Evolutionary conservation across 2,888 invertebrate species (phyloP), one percentile per base, ranked within the genome.

Genomic region (Cephus pulcher): DNA sequence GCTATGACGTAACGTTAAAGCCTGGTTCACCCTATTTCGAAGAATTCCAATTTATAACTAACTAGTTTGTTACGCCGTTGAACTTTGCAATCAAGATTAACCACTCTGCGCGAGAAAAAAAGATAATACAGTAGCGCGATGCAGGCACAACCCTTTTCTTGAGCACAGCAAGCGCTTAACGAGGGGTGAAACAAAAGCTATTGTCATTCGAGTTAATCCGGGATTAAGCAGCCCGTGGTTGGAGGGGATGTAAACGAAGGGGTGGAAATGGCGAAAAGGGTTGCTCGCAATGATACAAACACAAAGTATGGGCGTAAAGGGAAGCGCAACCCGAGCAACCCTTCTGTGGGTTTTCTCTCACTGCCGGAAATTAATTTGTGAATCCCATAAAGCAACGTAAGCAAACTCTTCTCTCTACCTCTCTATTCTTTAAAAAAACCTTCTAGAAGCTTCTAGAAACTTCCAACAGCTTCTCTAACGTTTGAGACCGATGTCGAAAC

Each of bases 131-230:
- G 56, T 56, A 2, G 2, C 23, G 23, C 56, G 56, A 56, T 9
- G 23, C 23, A 23, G 40, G 23, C 15, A 9, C 15, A 23, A 56
- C 23, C 56, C 23, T 56, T 56, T 56, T 56, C 23, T 56, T 56
- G 9, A 56, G 9, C 56, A 23, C 2, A 23, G 56, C 56, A 23
- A 23, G 23, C 56, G 56, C 23, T 56, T 56, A 56, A 56, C 56
- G 56, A 71, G 34, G 71, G 71, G 12, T 11, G 33, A 71, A 71
- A 71, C 71, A 71, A 34, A 71, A 33, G 71, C 71, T 71, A 71
- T 71, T 71, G 71, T 34, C 32, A 34, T 71, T 71, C 33, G 33
- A 32, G 71, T 32, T 71, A 71, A 71, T 71, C 71, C 23, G 12
- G 71, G 71, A 71, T 32, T 71, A 71, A 32, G 71, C 71, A 71